A percentile compares a stretch with the other conserved stretches of the same genome.
Evolutionary conservation across 1,140 invertebrate species (phyloP).

Genomic region (Drosophila nasuta): DNA sequence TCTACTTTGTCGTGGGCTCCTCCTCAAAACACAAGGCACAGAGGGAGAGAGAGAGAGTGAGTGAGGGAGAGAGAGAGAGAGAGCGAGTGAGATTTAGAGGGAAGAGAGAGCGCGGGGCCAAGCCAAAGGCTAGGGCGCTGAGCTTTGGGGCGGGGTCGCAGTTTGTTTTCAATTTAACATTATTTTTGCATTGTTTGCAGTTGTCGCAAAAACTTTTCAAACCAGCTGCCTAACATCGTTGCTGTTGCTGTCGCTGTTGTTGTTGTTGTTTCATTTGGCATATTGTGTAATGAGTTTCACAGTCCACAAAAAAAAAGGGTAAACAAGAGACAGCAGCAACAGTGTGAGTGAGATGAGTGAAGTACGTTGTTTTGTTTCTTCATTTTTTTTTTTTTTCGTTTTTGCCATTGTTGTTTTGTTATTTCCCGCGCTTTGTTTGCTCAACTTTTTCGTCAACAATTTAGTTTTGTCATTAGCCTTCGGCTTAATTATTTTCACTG

Average conservation of each 20-base stretch:
- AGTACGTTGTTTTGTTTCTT: background rate
- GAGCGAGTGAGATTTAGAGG: background rate
- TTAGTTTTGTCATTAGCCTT: slow-evolving; percentile 48
- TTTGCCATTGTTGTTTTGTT: background rate
- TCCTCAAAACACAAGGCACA: background rate
- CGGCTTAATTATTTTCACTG: slow-evolving; percentile 56
- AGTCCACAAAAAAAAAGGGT: background rate
- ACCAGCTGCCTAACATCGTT: background rate
- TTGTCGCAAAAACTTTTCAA: slow-evolving; percentile 33
- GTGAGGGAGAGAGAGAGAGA: background rate
- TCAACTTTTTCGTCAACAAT: slow-evolving; percentile 52
- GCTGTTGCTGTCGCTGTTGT: too few relatives aligned
- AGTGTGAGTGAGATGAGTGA: background rate
- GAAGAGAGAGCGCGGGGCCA: background rate
- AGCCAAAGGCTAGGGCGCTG: background rate
- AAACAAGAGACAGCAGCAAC: background rate
- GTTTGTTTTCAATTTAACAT: slow-evolving; percentile 36
- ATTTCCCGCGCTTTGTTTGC: slow-evolving; percentile 35
- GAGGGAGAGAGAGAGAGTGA: background rate
- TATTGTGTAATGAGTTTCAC: slow-evolving; percentile 46
- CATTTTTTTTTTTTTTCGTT: background rate
- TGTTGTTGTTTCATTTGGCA: slow-evolving; percentile 6
- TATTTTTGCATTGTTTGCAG: slow-evolving; percentile 56
- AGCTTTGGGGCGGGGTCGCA: background rate
- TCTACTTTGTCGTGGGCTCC: slow-evolving; percentile 2